Evolutionary conservation across 2,888 invertebrate species (phyloP), one percentile per base, ranked within the genome.

Genomic region (Venusia cambrica): DNA sequence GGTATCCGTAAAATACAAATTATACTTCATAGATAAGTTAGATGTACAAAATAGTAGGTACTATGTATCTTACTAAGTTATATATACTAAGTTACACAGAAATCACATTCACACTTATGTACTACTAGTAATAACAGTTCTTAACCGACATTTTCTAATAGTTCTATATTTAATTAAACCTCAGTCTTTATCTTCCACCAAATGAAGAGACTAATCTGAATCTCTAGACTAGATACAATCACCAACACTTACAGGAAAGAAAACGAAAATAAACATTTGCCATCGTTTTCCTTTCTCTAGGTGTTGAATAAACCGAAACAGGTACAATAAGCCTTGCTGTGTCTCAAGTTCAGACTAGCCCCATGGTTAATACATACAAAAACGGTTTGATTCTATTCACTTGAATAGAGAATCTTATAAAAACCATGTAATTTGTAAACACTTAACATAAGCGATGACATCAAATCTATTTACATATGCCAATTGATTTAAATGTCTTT

Each of bases 21-120:
- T 71, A 61, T 70, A 69, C 60, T 66, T 52, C 44, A 61, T 48
- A 49, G 28, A 10, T 38, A 62, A 56, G 58, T 58, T 48, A 51
- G 42, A 68, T 65, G 57, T 69, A 70, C 62, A 69, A 66, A 66
- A 63, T 62, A 61, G n/a, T n/a, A 55, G 26, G 13, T 29, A 19
- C 14, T 14, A 15, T 25, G 13, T 40, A 48, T 46, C 51, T 44
- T 10, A 37, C 50, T 57, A 51, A 35, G 18, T 56, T 59, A 59
- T 52, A 51, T 51, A 54, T 48, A 55, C 54, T 56, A 62, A 62
- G 54, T n/a, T n/a, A 62, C 61, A 62, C 51, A 17, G 37, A 16
- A 26, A 38, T 36, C 38, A 30, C 36, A 49, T n/a, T n/a, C 34
- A 45, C 44, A 52, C 42, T 28, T 43, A 41, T 26, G 11, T 22